Conservation (phyloP, 2,888 invertebrate genomes). For the Ormyrus thymus region DNA sequence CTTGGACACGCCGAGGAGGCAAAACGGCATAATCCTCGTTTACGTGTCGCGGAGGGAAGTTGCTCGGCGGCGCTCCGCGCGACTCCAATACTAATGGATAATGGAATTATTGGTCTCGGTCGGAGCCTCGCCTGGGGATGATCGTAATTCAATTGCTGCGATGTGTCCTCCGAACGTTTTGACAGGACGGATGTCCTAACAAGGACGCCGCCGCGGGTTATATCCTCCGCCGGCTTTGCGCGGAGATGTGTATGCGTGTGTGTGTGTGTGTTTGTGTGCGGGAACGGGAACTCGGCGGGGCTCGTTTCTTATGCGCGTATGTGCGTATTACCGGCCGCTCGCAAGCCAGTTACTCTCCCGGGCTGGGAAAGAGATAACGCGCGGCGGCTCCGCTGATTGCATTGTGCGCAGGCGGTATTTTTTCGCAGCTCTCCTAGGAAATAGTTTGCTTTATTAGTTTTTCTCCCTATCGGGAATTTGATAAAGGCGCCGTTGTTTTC, state of each 20-base stretch:
- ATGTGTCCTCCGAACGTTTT: conserved; percentile 75
- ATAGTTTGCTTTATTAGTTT: no score
- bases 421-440: no score
- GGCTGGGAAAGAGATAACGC: conserved; percentile 10
- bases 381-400: not conserved
- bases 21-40: conserved; percentile 23
- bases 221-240: conserved; percentile 55
- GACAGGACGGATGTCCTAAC: conserved; percentile 74
- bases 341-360: not conserved
- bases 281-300: not conserved
- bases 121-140: conserved; percentile 71
- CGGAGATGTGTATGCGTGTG: not conserved
- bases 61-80: conserved; percentile 49
- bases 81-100: conserved; percentile 75
- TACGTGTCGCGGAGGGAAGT: conserved; percentile 30
- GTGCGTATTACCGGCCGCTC: not conserved
- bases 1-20: no score
- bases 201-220: conserved; percentile 71
- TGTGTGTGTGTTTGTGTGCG: not conserved
- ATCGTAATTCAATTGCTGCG: conserved; percentile 75
- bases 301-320: not conserved
- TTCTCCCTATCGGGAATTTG: no score
- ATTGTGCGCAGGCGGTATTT: not conserved
- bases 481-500: no score
- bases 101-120: conserved; percentile 75